Conservation (phyloP, 2,797 vertebrate species). For the Acropternis orthonyx region DNA sequence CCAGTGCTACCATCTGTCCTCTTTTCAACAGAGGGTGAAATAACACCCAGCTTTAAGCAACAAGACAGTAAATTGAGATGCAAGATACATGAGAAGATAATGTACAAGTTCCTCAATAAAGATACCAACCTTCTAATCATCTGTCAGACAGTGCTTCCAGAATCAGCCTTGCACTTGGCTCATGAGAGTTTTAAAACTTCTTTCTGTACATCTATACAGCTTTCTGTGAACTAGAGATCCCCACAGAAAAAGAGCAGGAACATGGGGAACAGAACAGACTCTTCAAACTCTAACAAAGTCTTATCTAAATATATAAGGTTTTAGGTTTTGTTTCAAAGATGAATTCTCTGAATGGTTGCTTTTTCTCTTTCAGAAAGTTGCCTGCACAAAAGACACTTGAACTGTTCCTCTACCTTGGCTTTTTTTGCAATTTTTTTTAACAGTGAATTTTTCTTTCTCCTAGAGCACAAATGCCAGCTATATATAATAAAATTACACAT, state of each 20-base stretch:
- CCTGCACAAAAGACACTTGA: neutral
- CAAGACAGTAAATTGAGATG: neutral
- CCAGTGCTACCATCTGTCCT: neutral
- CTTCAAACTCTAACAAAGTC: neutral
- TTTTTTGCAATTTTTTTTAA: neutral
- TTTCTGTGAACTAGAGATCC: neutral
- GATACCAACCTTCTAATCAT: neutral
- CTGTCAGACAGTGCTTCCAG: neutral
- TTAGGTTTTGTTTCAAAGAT: neutral
- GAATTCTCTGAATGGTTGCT: neutral
- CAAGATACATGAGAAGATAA: neutral
- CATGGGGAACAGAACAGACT: neutral
- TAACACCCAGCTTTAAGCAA: neutral
- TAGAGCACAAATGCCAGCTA: neutral
- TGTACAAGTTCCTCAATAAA: neutral
- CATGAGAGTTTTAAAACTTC: neutral
- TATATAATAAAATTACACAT: neutral
- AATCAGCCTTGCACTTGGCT: neutral
- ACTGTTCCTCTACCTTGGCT: neutral
- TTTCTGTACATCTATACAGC: neutral
- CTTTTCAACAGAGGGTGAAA: neutral
- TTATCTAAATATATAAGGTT: neutral
- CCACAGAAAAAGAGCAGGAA: neutral
- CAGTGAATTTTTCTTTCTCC: neutral
- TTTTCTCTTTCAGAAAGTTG: neutral